Evolutionary conservation across 37 sponge, comb jelly and placozoan species (phyloP).

Genomic region (Spongilla lacustris): DNA sequence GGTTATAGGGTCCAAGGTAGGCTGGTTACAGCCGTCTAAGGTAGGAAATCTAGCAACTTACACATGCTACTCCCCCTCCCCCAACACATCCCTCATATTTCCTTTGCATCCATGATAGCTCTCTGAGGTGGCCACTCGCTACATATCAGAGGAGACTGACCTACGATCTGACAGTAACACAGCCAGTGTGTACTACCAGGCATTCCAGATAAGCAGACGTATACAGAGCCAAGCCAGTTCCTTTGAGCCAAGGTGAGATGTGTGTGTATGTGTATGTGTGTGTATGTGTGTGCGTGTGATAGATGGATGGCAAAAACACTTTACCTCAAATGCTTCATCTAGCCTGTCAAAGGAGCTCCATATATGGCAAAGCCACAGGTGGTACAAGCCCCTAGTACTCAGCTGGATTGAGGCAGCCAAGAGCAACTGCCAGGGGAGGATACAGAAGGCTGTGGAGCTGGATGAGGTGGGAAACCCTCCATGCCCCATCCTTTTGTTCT

Average conservation of each 20-base stretch:
- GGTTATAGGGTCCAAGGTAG: too few relatives aligned
- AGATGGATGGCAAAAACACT: too few relatives aligned
- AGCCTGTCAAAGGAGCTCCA: not conserved
- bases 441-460: not conserved
- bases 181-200: not conserved
- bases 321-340: too few relatives aligned
- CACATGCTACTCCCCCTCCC: too few relatives aligned
- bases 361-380: not conserved
- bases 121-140: not conserved
- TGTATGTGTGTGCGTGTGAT: too few relatives aligned
- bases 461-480: not conserved
- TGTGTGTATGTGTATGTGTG: not conserved
- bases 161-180: not conserved
- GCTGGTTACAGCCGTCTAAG: too few relatives aligned
- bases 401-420: not conserved
- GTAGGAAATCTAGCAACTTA: too few relatives aligned
- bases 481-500: too few relatives aligned
- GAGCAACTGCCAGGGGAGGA: not conserved
- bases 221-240: not conserved
- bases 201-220: not conserved
- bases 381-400: not conserved
- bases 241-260: not conserved
- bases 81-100: too few relatives aligned
- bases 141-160: not conserved
- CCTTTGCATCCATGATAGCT: not conserved